Evolutionary conservation across 1,140 invertebrate genomes (phyloP), one percentile per base, ranked within the genome.

Genomic region (Geopemphigus sp.): DNA sequence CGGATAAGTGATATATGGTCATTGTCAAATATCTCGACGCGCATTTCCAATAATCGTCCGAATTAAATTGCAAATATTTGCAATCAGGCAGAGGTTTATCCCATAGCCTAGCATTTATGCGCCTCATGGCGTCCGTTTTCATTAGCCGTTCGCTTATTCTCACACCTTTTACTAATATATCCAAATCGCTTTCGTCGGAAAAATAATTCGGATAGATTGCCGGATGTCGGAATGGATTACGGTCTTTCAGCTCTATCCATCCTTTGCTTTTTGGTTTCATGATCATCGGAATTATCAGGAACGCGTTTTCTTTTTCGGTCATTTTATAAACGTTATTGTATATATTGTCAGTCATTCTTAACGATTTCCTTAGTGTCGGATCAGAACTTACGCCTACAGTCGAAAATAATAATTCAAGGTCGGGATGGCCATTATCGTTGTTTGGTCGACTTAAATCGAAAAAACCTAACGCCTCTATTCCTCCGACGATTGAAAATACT

Each of bases 131-230:
- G 24, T 87, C 85, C 0, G 92, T 92, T 80, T 90, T 84, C 2
- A 87, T 87, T 50, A 94, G 82, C 0, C 85, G 85, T 64, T 93
- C 86, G 0, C 87, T 88, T 81, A 94, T 87, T 84, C 92, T 91
- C 0, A 89, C 89, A 0, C 91, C 92, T 85, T 94, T 92, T 84
- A 93, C 90, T 85, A 94, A 84, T 64, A 90, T 85, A 82, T 90
- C 88, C 12, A 93, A 84, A 83, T 94, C 93, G 12, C 88, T 84
- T 0, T 89, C 89, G 85, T 93, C 86, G 0, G 88, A 85, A 70
- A 92, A 92, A 84, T 95, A 95, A 83, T 93, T 93, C 1, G 94
- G 92, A 84, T 92, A 91, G 47, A 97, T 94, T 10, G 89, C 84
- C 0, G 95, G 95, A 83, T 92, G 88, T 0, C 89, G 87, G n/a